Evolutionary conservation across 2,888 invertebrate genomes (phyloP).

Genomic region (Herminia tarsipennalis): DNA sequence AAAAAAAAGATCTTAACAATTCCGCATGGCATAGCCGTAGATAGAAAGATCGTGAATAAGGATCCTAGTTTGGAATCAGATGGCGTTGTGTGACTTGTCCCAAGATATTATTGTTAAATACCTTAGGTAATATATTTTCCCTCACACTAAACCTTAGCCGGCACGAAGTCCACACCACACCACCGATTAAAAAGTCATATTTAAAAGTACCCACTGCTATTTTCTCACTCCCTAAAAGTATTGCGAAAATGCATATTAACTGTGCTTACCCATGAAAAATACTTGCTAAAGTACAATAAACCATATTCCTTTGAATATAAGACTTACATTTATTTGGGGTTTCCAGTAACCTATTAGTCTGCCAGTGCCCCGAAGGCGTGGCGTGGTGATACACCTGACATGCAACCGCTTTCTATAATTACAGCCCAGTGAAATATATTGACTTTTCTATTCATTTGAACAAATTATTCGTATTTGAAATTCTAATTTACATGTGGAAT

Average conservation of each 20-base stretch:
- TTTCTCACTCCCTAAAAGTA: slow-evolving; percentile 9
- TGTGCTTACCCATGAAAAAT: slow-evolving; percentile 4
- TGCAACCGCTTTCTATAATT: slow-evolving; percentile 34
- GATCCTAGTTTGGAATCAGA: no score
- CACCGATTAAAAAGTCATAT: slow-evolving; percentile 8
- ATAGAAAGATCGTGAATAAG: no score
- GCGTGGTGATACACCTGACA: slow-evolving; percentile 36
- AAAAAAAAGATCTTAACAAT: no score
- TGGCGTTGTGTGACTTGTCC: no score
- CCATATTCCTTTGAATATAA: slow-evolving; percentile 8
- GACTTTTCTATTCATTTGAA: slow-evolving; percentile 16
- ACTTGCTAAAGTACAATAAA: not conserved
- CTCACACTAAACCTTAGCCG: no score
- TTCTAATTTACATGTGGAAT: no score
- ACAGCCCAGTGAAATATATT: slow-evolving; percentile 26
- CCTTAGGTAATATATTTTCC: no score
- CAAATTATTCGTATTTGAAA: not conserved
- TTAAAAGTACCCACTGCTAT: slow-evolving; percentile 3
- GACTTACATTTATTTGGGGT: slow-evolving; percentile 3
- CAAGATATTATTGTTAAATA: no score
- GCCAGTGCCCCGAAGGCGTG: slow-evolving; percentile 34
- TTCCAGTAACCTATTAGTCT: slow-evolving; percentile 10
- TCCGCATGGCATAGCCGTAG: no score
- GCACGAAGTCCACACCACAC: slow-evolving; percentile 1
- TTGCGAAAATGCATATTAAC: slow-evolving; percentile 15